Conservation (phyloP, 2,888 invertebrate species). For the Ectemnius cavifrons region DNA sequence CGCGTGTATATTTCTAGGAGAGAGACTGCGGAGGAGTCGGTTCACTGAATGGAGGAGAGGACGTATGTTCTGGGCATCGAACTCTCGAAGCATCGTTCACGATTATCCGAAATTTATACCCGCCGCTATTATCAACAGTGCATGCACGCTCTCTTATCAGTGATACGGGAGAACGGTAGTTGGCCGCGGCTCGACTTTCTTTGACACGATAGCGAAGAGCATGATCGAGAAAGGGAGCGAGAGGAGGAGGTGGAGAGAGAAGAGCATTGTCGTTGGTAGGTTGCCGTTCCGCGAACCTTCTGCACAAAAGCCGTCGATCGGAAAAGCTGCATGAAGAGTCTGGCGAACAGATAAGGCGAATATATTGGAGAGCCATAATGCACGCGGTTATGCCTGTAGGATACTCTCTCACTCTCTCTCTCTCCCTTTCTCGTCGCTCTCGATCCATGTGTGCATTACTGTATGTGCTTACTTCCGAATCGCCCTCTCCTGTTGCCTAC, state of each 20-base stretch:
- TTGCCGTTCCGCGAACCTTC: neutral
- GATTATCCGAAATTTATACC: constrained; percentile 5
- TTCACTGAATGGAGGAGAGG: too few relatives aligned
- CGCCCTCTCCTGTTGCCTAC: too few relatives aligned
- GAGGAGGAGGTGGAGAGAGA: constrained; percentile 10
- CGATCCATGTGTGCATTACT: too few relatives aligned
- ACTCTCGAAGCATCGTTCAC: too few relatives aligned
- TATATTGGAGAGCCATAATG: constrained; percentile 19
- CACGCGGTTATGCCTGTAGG: constrained; percentile 19
- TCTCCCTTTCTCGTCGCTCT: too few relatives aligned
- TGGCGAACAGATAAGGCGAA: constrained; percentile 28
- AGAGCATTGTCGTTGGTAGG: constrained; percentile 2
- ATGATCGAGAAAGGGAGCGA: neutral
- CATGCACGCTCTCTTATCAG: constrained; percentile 17
- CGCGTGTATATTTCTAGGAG: too few relatives aligned
- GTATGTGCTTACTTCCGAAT: too few relatives aligned
- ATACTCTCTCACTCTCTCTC: neutral
- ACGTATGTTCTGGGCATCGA: too few relatives aligned
- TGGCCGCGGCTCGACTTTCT: neutral
- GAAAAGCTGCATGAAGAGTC: constrained; percentile 21
- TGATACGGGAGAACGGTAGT: neutral
- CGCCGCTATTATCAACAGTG: constrained; percentile 21
- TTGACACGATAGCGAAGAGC: neutral
- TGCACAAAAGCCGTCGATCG: constrained; percentile 3
- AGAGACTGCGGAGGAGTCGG: too few relatives aligned